Conservation (phyloP, 2,797 vertebrate genomes). For the Macropodus opercularis region DNA sequence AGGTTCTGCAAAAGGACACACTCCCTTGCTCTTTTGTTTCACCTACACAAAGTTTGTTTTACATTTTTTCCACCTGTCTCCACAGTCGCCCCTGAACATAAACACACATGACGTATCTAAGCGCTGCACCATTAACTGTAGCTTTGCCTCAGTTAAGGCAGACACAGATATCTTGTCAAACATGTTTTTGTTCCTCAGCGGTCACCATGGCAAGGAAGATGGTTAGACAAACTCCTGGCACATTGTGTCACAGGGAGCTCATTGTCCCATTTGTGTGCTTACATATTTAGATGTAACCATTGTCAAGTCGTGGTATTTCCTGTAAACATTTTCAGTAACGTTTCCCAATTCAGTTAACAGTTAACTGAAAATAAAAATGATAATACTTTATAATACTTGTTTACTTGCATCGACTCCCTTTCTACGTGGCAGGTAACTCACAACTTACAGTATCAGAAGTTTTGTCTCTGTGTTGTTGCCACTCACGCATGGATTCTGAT, state of each 20-base stretch:
- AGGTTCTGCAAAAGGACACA: conserved; percentile 45
- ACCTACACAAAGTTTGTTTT: conserved; percentile 30
- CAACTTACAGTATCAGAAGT: not conserved
- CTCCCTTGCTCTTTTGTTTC: conserved; percentile 42
- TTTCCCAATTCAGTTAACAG: not conserved
- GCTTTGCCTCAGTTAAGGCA: conserved; percentile 2
- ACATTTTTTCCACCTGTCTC: conserved; percentile 12
- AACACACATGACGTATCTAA: not conserved
- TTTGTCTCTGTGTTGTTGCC: not conserved
- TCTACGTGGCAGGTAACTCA: conserved; percentile 1
- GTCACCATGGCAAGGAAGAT: conserved; percentile 15
- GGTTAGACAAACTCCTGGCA: conserved; percentile 15
- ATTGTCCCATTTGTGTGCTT: not conserved
- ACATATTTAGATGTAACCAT: conserved; percentile 1
- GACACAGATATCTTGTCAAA: conserved; percentile 37
- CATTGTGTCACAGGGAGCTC: conserved; percentile 20
- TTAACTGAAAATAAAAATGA: not conserved
- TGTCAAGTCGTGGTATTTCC: not conserved
- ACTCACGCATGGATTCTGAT: not conserved
- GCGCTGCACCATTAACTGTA: not conserved
- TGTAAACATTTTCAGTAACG: conserved; percentile 1
- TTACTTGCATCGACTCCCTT: not conserved
- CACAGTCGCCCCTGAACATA: not conserved
- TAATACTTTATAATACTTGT: not conserved
- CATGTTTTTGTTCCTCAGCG: conserved; percentile 33